Percentiles rank a stretch among this genome's conserved stretches.
These are phyloP conservation scores for Salminus brasiliensis DNA, from an alignment of 2,113 vertebrate species.

Conservation along the genomic window DNA sequence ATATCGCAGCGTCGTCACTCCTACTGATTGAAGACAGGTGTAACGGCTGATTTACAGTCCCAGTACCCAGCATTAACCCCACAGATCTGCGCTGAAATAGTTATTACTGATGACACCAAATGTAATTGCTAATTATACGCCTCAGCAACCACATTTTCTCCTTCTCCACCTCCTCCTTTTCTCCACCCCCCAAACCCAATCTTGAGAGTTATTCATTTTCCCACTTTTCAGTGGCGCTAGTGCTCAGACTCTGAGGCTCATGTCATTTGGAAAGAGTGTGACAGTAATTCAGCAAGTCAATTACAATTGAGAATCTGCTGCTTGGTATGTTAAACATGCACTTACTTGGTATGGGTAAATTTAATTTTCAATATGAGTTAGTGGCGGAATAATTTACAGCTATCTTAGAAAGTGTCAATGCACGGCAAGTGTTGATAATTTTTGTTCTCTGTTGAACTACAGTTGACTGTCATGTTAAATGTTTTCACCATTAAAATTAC, in stretches of 20 bases:
- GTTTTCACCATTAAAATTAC: not conserved
- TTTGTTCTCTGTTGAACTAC: not conserved
- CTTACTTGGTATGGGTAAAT: constrained; percentile 23
- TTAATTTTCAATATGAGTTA: constrained; percentile 21
- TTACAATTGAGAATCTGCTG: constrained; percentile 83
- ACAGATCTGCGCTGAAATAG: constrained; percentile 93
- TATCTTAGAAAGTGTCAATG: constrained; percentile 1
- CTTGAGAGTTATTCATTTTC: constrained; percentile 86
- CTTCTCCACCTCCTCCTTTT: constrained; percentile 68
- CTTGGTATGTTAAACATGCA: constrained; percentile 68
- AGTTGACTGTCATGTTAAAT: not conserved
- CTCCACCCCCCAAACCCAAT: constrained; percentile 71
- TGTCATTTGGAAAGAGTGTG: constrained; percentile 74
- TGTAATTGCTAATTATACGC: constrained; percentile 99
- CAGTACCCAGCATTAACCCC: constrained; percentile 86
- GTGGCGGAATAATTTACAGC: not conserved
- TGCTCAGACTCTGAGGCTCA: constrained; percentile 80
- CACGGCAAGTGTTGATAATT: not conserved
- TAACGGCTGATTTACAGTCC: constrained; percentile 90
- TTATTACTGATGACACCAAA: constrained; percentile 96
- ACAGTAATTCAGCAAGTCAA: constrained; percentile 86
- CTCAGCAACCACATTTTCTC: constrained; percentile 88
- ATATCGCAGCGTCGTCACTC: constrained; percentile 73
- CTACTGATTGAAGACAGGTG: constrained; percentile 89
- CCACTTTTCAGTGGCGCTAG: constrained; percentile 73